Evolutionary conservation across 2,888 invertebrate genomes (phyloP), one percentile per base, ranked within the genome.

Genomic region (Drosophila niveifrons): DNA sequence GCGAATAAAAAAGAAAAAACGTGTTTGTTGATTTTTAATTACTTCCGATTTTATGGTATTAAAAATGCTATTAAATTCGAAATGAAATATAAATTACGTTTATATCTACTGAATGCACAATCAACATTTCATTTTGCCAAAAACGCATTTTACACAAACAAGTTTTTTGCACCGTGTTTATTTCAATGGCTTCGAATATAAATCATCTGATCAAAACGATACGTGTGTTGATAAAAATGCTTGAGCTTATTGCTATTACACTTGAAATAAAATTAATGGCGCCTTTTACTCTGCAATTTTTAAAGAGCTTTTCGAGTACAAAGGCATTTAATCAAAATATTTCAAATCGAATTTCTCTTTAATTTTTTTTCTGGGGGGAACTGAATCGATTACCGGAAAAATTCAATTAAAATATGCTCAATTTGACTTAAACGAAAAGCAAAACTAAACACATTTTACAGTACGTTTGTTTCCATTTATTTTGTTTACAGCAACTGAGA

Each of bases 401-500:
- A 44, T 53, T 10, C 46, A 44, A 77, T 77, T 47, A 47, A 41
- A 48, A 36, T 28, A 17, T 46, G 29, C 41, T 43, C 53, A 44
- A 48, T 51, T 65, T 51, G 18, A 46, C 46, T 61, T 34, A 39
- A 58, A 13, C 13, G 28, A 56, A 51, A 47, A 44, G 18, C 10
- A 36, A 52, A 44, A 47, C 65, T 46, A 46, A 70, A 77, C 51
- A 23, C 29, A 77, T 61, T 66, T 58, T 10, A 63, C 34, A 52
- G 10, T 31, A 52, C 18, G 43, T 41, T 53, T 57, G 23, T 44
- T 58, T 75, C 11, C 51, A 59, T 70, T 68, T 66, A 7, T 52
- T 61, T 28, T 51, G 34, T 66, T 85, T 80, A 23, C 77, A 87
- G 82, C 7, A 36, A 31, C 34, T n/a, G n/a, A n/a, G 11, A 13